Evolutionary conservation across 2,113 vertebrate genomes (phyloP), one percentile per base, ranked within the genome.

Genomic region (Oreotrochilus melanogaster): DNA sequence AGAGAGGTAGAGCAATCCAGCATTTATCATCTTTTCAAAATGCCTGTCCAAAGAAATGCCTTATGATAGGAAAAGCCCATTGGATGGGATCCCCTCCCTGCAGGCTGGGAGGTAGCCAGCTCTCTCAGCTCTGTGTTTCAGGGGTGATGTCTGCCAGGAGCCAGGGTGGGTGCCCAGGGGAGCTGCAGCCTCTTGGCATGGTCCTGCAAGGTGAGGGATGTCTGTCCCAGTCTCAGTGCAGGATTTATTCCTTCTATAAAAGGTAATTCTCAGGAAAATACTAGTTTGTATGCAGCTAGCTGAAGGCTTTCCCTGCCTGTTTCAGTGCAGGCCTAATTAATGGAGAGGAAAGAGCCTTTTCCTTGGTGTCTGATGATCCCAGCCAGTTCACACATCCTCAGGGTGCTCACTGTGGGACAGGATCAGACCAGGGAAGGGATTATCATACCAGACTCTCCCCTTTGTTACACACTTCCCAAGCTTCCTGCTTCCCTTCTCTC

Each of bases 351-450:
- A 24, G 19, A 86, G 3, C 14, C 60, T 71, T 50, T 57, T 84
- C 65, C 10, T 8, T 71, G 45, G 18, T 30, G 70, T 62, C 56
- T 84, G 28, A 5, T 19, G 0, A 30, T 84, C 17, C 28, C 35
- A 27, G 18, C 31, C 4, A 0, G 0, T 42, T 57, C 19, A 1
- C 48, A 56, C 35, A 37, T 78, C 28, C 65, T 78, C 6, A 0
- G 25, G 10, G 2, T 19, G n/a, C 9, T 73, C 4, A 13, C 30
- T 24, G 13, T 2, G 10, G 37, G 37, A 43, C 65, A 56, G 66
- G 28, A 53, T 84, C 80, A 60, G 65, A 30, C 58, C 60, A 23
- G 24, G 19, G 84, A 8, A 37, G 39, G 35, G 13, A 13, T 62
- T 70, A 54, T 56, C 27, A 19, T 24, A 33, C 43, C 37, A 28